Conservation (phyloP, 2,888 invertebrate species). For the Drosophila bunnanda region DNA sequence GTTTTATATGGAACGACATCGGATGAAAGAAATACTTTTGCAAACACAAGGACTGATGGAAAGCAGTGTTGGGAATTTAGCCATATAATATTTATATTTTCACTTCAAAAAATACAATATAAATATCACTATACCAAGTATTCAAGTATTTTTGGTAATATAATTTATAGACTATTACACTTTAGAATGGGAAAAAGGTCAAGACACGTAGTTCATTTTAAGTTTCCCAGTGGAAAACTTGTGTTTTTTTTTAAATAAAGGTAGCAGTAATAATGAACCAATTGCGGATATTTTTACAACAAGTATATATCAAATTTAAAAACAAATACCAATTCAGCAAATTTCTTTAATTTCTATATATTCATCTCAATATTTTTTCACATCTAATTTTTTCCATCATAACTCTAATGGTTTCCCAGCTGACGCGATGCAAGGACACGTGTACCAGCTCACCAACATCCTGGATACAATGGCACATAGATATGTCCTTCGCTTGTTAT, state of each 20-base stretch:
- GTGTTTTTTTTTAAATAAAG: too few species aligned
- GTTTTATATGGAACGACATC: constrained; percentile 21
- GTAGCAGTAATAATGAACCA: too few species aligned
- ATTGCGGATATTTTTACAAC: too few species aligned
- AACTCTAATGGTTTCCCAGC: not conserved
- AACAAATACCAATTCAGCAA: not conserved
- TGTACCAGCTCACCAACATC: constrained; percentile 15
- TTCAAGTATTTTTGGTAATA: not conserved
- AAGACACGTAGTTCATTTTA: too few species aligned
- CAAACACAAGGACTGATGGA: constrained; percentile 3
- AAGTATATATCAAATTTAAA: not conserved
- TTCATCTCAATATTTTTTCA: too few species aligned
- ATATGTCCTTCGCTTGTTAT: constrained; percentile 65
- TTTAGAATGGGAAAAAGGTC: too few species aligned
- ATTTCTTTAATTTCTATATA: not conserved
- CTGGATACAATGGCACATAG: constrained; percentile 17
- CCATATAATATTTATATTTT: not conserved
- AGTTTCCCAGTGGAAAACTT: too few species aligned
- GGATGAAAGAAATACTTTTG: constrained; percentile 39
- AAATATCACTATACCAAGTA: too few species aligned
- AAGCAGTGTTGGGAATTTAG: not conserved
- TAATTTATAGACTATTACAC: too few species aligned
- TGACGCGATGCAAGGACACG: constrained; percentile 34
- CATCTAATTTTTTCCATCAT: not conserved
- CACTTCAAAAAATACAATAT: not conserved